Conservation (phyloP, 2,888 invertebrate genomes). For the Drepanosiphum platanoidis region DNA sequence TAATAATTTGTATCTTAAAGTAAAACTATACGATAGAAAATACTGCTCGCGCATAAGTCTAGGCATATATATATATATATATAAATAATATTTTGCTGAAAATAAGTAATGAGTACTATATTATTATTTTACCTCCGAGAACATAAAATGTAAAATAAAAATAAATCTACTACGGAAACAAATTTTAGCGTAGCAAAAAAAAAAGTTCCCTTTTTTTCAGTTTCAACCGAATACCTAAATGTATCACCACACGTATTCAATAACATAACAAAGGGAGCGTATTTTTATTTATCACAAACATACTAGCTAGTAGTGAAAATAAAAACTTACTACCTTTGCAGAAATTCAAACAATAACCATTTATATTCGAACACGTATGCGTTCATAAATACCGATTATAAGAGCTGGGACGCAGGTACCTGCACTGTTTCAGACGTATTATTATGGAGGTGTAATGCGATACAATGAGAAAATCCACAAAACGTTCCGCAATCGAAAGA, state of each 20-base stretch:
- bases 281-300: background rate
- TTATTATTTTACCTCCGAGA: background rate
- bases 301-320: too few species aligned
- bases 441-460: too few species aligned
- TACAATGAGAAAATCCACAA: background rate
- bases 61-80: too few species aligned
- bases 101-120: background rate
- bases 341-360: background rate
- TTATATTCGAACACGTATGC: background rate
- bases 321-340: background rate
- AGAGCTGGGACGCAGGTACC: too few species aligned
- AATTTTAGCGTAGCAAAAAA: background rate
- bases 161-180: background rate
- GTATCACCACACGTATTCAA: background rate
- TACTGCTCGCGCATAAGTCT: background rate
- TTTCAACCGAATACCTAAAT: too few species aligned
- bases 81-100: background rate
- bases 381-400: background rate
- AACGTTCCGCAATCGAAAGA: background rate
- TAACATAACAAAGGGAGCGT: background rate
- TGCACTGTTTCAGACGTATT: too few species aligned
- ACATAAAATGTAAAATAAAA: background rate
- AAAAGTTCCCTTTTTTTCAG: background rate
- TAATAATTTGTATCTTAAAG: background rate
- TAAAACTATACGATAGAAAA: background rate